Percentiles rank a stretch among this genome's conserved stretches.
phyloP scores from a whole-genome alignment of 2,113 vertebrate genomes.

The human region GRCh38 chr16:9600501-9601000 shows the following conservation, averaged over 20 bases:
- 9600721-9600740: neutral
- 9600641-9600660: neutral
- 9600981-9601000: constrained; percentile 34
- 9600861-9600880: neutral
- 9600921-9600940: neutral
- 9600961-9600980: neutral
- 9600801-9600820: neutral
- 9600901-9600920: neutral
- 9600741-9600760: neutral
- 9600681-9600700: neutral
- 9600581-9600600: neutral
- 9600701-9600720: neutral
- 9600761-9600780: neutral
- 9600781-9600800: neutral
- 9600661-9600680: neutral
- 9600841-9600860: constrained; percentile 37
- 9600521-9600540: neutral
- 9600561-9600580: neutral
- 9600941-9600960: neutral
- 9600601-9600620: neutral
- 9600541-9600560: neutral
- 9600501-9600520: neutral
- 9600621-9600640: neutral
- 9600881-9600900: neutral
- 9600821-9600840: constrained; percentile 46